Evolutionary conservation across 1,140 invertebrate genomes (phyloP).

Genomic region (Drosophila santomea): DNA sequence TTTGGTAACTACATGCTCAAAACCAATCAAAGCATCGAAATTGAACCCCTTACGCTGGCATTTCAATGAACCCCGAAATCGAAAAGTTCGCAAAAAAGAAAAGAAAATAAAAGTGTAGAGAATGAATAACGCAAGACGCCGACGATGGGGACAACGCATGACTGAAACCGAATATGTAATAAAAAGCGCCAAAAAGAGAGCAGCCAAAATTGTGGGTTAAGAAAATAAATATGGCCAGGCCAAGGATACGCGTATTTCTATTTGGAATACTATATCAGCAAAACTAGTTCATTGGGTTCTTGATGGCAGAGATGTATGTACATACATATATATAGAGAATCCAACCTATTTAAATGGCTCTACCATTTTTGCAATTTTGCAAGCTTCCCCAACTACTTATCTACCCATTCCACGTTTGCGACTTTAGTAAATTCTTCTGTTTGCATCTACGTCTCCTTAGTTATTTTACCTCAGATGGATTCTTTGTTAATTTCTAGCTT

Average conservation of each 20-base stretch:
- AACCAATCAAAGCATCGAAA: conserved; percentile 74
- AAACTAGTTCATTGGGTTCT: background rate
- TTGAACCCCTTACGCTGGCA: conserved; percentile 68
- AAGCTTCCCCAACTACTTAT: too few relatives aligned
- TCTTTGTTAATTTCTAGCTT: background rate
- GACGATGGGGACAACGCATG: conserved; percentile 53
- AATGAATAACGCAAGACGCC: conserved; percentile 75
- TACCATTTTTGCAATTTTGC: too few relatives aligned
- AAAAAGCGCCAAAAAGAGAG: conserved; percentile 57
- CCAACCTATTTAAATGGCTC: too few relatives aligned
- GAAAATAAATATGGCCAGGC: conserved; percentile 30
- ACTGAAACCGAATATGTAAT: conserved; percentile 68
- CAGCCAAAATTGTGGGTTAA: conserved; percentile 31
- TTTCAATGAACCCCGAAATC: conserved; percentile 50
- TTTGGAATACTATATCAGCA: background rate
- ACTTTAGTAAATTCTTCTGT: too few relatives aligned
- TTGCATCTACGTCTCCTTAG: background rate
- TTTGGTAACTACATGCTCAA: conserved; percentile 58
- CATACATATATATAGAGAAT: too few relatives aligned
- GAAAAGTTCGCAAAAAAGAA: conserved; percentile 7
- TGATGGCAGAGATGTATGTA: too few relatives aligned
- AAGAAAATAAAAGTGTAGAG: conserved; percentile 20
- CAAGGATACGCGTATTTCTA: conserved; percentile 4
- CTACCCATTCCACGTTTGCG: too few relatives aligned
- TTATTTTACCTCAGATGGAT: background rate